These are phyloP conservation scores for Nothobranchius furzeri DNA, from an alignment of 2,113 vertebrate species.

Conservation along the genomic window DNA sequence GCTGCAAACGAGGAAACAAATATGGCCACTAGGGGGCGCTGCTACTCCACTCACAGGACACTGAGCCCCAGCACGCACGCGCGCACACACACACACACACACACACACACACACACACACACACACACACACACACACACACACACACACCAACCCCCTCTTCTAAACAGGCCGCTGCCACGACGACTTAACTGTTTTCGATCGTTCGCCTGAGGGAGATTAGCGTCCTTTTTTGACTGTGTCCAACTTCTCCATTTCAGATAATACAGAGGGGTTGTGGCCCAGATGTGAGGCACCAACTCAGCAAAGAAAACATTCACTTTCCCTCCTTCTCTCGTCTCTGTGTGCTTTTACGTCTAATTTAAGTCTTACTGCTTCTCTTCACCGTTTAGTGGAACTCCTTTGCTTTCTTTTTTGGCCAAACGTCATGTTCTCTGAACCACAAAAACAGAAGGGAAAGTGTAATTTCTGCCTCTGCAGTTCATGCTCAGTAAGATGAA, in stretches of 20 bases:
- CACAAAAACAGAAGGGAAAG: constrained; percentile 36
- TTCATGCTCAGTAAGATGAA: constrained; percentile 4
- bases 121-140: constrained; percentile 16
- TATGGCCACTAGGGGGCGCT: constrained; percentile 50
- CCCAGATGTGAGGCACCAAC: constrained; percentile 70
- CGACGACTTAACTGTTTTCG: constrained; percentile 67
- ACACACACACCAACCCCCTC: constrained; percentile 22
- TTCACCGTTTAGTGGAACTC: background rate
- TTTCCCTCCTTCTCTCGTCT: constrained; percentile 52
- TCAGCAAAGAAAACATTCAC: constrained; percentile 42
- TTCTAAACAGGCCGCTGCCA: constrained; percentile 61
- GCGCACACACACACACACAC: constrained; percentile 6
- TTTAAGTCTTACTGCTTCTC: constrained; percentile 15
- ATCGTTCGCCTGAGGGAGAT: constrained; percentile 65
- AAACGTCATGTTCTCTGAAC: constrained; percentile 10
- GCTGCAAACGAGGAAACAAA: background rate
- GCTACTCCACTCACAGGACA: constrained; percentile 26
- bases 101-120: background rate
- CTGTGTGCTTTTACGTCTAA: constrained; percentile 23
- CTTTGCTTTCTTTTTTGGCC: constrained; percentile 10
- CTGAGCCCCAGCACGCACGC: background rate
- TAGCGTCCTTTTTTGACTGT: constrained; percentile 43
- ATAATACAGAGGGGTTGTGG: constrained; percentile 54
- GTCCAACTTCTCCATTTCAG: constrained; percentile 64
- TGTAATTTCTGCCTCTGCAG: constrained; percentile 9